Evolutionary conservation across 2,888 invertebrate genomes (phyloP), one percentile per base, ranked within the genome.

Genomic region (Lasioglossum malachurum): DNA sequence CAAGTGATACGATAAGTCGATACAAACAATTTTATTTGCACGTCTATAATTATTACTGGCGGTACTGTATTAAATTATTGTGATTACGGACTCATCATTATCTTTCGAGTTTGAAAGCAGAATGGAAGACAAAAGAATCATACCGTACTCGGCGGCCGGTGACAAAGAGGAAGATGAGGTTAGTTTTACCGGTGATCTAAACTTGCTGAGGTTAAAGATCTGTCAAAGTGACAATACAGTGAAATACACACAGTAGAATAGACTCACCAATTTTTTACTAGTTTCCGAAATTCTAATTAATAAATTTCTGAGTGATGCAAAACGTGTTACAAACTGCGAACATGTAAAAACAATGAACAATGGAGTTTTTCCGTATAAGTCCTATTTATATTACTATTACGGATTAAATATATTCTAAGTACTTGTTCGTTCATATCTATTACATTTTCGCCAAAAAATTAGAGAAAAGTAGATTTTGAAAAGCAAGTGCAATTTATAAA

Each of bases 121-220:
- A 27, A 86, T 86, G 86, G 80, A 78, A 5, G 92, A 93, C 44
- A 93, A 92, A 86, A 93, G 92, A 73, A 88, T 90, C 78, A 93
- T 94, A 74, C 95, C 95, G n/a, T 95, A 95, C 86, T 95, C 96
- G 92, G 91, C 95, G 93, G 95, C 95, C 93, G 96, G 96, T 91
- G 94, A 97, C 93, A 96, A 96, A 92, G 96, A 96, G 83, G 97
- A 97, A 93, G 97, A 97, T 95, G 97, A 97, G 96, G 97, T 97
- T 95, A 96, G 95, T 90, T 35, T 73, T 19, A 10, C 1, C 19
- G 67, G 67, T 69, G 67, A 69, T 60, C 0, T 4, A n/a, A 7
- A 27, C 64, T 67, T 8, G 31, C 77, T 82, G 72, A 80, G 44
- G 46, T 64, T 64, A 64, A 27, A 64, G 76, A 81, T 14, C 74